A percentile compares a stretch with the other conserved stretches of the same genome.
These are phyloP conservation scores for Drosophila paramelanica DNA, from an alignment of 2,888 invertebrate species.

Conservation along the genomic window DNA sequence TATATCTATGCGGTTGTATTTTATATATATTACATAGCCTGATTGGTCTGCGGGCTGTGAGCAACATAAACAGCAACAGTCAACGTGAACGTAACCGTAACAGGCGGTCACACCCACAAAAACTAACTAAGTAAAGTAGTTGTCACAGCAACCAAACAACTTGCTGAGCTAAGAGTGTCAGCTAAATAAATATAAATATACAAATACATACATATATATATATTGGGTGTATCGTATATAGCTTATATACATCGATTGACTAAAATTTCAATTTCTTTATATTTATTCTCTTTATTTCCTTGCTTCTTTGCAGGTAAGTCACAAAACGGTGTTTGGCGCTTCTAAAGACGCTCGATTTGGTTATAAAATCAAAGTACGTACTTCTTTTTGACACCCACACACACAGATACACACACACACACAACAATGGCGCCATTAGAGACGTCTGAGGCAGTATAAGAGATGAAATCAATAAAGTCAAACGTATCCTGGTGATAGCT, in stretches of 20 bases:
- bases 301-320: slow-evolving; percentile 67
- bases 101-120: slow-evolving; percentile 45
- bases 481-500: slow-evolving; percentile 80
- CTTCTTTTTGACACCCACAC: slow-evolving; percentile 64
- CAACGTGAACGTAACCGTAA: slow-evolving; percentile 28
- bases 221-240: slow-evolving; percentile 12
- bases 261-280: slow-evolving; percentile 72
- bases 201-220: slow-evolving; percentile 14
- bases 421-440: slow-evolving; percentile 50
- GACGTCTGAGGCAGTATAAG: slow-evolving; percentile 29
- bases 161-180: slow-evolving; percentile 51
- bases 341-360: slow-evolving; percentile 55
- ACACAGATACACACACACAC: slow-evolving; percentile 5
- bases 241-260: slow-evolving; percentile 59
- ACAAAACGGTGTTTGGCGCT: slow-evolving; percentile 33
- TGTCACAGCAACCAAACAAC: slow-evolving; percentile 68
- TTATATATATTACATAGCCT: slow-evolving; percentile 14
- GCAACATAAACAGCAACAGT: slow-evolving; percentile 33
- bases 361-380: slow-evolving; percentile 79
- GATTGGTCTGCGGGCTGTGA: slow-evolving; percentile 16
- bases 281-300: slow-evolving; percentile 23
- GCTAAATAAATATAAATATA: slow-evolving; percentile 70
- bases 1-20: slow-evolving; percentile 14
- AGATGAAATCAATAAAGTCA: slow-evolving; percentile 77
- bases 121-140: slow-evolving; percentile 55